These are phyloP conservation scores for Bubo blakistoni DNA, from an alignment of 2,113 vertebrate species.

Conservation along the genomic window DNA sequence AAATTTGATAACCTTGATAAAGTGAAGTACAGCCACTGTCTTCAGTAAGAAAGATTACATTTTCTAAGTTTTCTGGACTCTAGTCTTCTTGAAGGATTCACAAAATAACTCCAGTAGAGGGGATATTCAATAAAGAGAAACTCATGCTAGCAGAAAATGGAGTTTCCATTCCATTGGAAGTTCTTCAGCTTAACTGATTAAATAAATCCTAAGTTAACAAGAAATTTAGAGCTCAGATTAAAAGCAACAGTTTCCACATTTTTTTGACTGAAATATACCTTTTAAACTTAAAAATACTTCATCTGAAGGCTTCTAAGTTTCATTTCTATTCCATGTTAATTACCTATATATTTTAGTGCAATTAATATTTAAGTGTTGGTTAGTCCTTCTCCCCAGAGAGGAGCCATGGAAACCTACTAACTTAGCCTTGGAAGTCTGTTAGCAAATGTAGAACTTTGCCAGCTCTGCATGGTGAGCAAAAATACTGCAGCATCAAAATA, in stretches of 20 bases:
- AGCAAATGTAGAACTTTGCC: background rate
- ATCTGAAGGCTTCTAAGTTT: background rate
- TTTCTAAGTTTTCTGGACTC: background rate
- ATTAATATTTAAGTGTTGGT: background rate
- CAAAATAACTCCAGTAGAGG: background rate
- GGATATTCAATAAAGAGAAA: background rate
- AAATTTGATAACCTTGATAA: background rate
- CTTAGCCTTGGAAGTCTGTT: background rate
- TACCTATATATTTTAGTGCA: background rate
- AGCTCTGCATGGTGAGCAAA: background rate
- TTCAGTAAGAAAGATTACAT: background rate
- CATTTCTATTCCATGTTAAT: background rate
- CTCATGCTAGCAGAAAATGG: background rate
- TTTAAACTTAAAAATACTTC: background rate
- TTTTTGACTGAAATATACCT: background rate
- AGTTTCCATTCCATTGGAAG: background rate
- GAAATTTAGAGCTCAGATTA: background rate
- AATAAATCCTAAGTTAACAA: background rate
- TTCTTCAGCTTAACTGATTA: background rate
- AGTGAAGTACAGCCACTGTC: background rate
- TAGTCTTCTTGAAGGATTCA: background rate
- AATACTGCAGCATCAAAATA: background rate
- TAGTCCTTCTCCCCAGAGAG: background rate
- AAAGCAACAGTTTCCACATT: background rate
- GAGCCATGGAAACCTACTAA: background rate